Conservation (phyloP, 2,113 vertebrate genomes). For the Nothobranchius furzeri region DNA sequence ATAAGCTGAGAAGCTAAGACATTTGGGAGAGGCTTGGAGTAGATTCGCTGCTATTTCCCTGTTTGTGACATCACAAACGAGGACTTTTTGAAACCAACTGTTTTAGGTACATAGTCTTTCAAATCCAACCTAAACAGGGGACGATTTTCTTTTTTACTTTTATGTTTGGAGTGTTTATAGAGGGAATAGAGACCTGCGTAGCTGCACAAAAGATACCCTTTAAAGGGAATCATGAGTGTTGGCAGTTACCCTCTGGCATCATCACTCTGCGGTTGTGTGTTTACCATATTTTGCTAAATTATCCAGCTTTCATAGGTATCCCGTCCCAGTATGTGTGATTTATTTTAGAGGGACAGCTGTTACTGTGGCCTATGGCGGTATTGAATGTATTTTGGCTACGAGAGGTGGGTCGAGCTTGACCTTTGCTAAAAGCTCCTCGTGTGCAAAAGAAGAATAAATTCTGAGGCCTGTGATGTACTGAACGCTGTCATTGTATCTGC, state of each 20-base stretch:
- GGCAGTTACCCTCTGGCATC: background rate
- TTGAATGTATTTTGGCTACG: constrained; percentile 51
- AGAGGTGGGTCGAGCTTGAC: constrained; percentile 52
- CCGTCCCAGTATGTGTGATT: constrained; percentile 30
- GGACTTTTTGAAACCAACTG: too few relatives aligned
- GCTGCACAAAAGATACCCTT: too few relatives aligned
- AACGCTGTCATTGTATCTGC: constrained; percentile 44
- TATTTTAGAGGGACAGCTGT: constrained; percentile 58
- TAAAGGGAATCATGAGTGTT: too few relatives aligned
- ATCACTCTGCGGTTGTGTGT: background rate
- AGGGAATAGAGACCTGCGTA: too few relatives aligned
- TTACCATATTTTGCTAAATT: background rate
- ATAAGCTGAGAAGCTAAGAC: too few relatives aligned
- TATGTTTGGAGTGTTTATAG: too few relatives aligned
- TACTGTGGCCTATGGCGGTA: constrained; percentile 36
- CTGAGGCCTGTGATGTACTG: constrained; percentile 41
- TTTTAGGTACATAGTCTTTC: too few relatives aligned
- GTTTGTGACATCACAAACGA: too few relatives aligned
- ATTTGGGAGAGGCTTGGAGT: too few relatives aligned
- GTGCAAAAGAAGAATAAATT: constrained; percentile 57
- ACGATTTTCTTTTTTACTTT: too few relatives aligned
- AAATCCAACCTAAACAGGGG: too few relatives aligned
- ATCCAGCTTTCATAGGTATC: background rate
- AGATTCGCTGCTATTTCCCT: too few relatives aligned
- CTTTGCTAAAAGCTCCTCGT: constrained; percentile 61